phyloP scores from a whole-genome alignment of 2,888 invertebrate species.

The Euplagia quadripunctaria region DNA sequence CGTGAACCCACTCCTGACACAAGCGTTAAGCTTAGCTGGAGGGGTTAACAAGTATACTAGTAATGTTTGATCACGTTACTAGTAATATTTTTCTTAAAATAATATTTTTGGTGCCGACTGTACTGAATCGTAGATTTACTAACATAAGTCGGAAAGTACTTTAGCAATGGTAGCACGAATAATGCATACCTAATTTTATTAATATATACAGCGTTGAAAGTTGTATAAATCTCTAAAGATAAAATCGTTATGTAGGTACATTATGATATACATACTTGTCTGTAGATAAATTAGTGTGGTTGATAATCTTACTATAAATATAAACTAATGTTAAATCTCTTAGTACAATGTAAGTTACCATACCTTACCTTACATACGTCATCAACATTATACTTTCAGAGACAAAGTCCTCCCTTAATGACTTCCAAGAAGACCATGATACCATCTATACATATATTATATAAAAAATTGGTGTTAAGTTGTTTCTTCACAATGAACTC shows the following conservation, averaged over 20 bases:
- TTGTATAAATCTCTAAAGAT: slow-evolving; percentile 22
- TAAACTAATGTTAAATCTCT: not conserved
- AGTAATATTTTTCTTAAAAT: no score
- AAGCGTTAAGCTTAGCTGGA: no score
- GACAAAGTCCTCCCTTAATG: not conserved
- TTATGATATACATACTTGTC: slow-evolving; percentile 6
- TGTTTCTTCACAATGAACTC: no score
- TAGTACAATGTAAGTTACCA: no score
- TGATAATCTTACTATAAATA: not conserved
- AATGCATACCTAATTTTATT: slow-evolving; percentile 33
- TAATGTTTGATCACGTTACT: no score
- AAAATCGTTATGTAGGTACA: not conserved
- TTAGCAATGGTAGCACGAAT: slow-evolving; percentile 22
- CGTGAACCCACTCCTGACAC: no score
- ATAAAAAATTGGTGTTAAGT: no score
- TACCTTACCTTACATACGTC: no score
- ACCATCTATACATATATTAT: no score
- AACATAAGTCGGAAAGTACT: slow-evolving; percentile 4
- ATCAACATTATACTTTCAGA: no score
- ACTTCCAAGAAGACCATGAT: not conserved
- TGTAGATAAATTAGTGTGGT: not conserved
- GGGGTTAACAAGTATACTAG: no score
- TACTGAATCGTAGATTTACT: not conserved
- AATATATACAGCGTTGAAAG: slow-evolving; percentile 44
- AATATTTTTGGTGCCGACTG: not conserved